A percentile compares a stretch with the other conserved stretches of the same genome.
phyloP scores from a whole-genome alignment of 1,140 invertebrate genomes.

The Diploscapter pachys region DNA sequence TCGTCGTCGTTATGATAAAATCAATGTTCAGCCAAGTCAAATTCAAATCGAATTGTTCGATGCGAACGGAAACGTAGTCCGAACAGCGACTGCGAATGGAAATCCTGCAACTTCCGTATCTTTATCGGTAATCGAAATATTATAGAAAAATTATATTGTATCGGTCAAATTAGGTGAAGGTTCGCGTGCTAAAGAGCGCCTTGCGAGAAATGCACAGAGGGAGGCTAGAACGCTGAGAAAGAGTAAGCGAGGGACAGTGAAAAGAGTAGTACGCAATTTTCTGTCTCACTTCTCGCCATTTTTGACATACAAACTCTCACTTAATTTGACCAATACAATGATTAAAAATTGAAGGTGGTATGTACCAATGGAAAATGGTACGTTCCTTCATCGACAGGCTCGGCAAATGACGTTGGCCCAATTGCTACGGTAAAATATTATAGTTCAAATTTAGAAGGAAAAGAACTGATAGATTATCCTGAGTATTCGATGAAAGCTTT shows the following conservation, averaged over 20 bases:
- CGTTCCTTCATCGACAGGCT: neutral
- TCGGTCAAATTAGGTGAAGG: neutral
- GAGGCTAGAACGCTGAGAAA: too few species aligned
- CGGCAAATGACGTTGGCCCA: neutral
- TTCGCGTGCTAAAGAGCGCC: too few species aligned
- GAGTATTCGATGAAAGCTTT: too few species aligned
- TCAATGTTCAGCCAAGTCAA: conserved; percentile 3
- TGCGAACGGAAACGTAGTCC: neutral
- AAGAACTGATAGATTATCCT: too few species aligned
- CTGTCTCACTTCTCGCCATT: too few species aligned
- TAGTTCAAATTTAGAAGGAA: too few species aligned
- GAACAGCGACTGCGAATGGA: neutral
- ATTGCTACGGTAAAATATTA: neutral
- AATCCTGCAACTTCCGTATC: conserved; percentile 7
- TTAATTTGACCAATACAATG: too few species aligned
- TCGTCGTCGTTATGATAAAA: neutral
- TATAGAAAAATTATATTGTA: neutral
- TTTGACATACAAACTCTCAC: too few species aligned
- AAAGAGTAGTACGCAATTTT: too few species aligned
- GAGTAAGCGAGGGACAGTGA: too few species aligned
- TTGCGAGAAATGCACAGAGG: too few species aligned
- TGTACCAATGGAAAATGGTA: conserved; percentile 10
- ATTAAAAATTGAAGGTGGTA: conserved; percentile 3
- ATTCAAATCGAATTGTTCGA: conserved; percentile 10
- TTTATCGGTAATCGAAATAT: neutral